These are phyloP conservation scores for Sylvilagus floridanus DNA, from an alignment of 2,797 vertebrate genomes.

Conservation along the genomic window DNA sequence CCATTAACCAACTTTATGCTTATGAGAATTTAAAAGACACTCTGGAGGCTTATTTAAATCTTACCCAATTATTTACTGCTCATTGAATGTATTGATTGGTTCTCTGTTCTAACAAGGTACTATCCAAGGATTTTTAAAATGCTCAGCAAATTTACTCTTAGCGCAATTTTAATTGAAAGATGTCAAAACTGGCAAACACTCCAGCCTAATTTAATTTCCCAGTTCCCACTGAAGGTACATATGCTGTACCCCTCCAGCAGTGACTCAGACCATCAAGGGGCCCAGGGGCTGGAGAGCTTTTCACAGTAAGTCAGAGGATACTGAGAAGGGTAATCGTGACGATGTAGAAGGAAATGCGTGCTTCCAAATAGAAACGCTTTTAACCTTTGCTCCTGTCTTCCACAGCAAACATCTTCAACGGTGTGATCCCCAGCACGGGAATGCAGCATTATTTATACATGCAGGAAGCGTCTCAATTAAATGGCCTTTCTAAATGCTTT, in stretches of 20 bases:
- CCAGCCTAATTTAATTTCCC: background rate
- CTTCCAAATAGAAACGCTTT: conserved; percentile 51
- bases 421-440: background rate
- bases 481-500: background rate
- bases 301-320: conserved; percentile 1
- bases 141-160: background rate
- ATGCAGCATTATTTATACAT: conserved; percentile 22
- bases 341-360: background rate
- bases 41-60: conserved; percentile 26
- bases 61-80: conserved; percentile 3
- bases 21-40: background rate
- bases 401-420: background rate
- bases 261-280: background rate
- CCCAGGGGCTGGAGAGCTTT: background rate
- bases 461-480: background rate
- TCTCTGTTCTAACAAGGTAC: background rate
- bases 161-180: background rate
- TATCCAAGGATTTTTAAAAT: conserved; percentile 1
- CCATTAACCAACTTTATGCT: background rate
- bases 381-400: conserved; percentile 17
- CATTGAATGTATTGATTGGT: background rate
- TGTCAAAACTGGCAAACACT: background rate
- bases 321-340: background rate
- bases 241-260: background rate
- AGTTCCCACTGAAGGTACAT: background rate